These are phyloP conservation scores for Cranoglanis bouderius DNA, from an alignment of 2,113 vertebrate genomes.

Conservation along the genomic window DNA sequence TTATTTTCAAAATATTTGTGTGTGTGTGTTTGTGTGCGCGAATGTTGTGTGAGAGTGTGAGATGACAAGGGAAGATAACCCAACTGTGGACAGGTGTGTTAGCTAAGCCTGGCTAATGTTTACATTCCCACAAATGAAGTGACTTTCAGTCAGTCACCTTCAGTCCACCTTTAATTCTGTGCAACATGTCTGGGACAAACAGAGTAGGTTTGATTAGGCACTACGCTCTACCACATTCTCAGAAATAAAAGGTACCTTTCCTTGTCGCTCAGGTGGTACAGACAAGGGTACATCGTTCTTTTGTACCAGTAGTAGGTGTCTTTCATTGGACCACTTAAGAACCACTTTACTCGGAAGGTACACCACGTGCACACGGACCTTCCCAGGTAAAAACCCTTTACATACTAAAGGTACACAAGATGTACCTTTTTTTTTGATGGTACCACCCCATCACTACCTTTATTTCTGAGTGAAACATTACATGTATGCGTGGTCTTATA, in stretches of 20 bases:
- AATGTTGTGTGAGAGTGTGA: conserved; percentile 19
- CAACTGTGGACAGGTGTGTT: neutral
- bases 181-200: neutral
- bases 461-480: neutral
- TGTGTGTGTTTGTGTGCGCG: conserved; percentile 36
- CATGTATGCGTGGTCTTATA: neutral
- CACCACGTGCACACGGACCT: neutral
- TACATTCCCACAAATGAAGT: neutral
- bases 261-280: neutral
- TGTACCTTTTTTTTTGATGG: neutral
- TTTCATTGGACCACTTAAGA: neutral
- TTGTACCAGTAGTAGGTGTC: neutral
- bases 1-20: conserved; percentile 57
- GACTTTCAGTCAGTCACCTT: conserved; percentile 26
- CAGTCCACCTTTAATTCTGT: conserved; percentile 4
- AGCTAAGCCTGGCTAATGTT: neutral
- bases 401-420: neutral
- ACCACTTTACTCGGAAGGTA: neutral
- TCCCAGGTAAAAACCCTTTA: neutral
- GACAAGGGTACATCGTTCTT: neutral
- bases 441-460: neutral
- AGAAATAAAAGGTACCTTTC: neutral
- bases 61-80: conserved; percentile 54
- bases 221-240: neutral
- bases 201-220: neutral